Evolutionary conservation across 2,113 vertebrate genomes (phyloP).

Genomic region (Bubo bubo): DNA sequence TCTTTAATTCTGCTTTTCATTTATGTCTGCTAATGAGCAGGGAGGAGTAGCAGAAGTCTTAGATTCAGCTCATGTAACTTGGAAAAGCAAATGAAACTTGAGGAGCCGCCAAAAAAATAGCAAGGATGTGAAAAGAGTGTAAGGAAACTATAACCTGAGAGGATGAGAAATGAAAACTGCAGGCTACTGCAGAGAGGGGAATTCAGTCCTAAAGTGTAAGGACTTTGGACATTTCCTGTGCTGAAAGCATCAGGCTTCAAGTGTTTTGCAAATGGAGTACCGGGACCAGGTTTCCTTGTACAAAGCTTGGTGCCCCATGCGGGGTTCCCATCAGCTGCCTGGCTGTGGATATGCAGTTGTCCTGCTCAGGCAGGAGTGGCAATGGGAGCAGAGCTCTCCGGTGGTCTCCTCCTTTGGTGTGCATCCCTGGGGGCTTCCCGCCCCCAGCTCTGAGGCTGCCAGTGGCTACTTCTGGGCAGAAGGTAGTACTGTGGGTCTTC

Average conservation of each 20-base stretch:
- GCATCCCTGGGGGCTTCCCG: not conserved
- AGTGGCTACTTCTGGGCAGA: not conserved
- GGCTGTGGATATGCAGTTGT: not conserved
- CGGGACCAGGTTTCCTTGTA: not conserved
- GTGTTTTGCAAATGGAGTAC: not conserved
- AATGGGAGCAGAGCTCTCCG: not conserved
- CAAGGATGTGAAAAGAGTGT: not conserved
- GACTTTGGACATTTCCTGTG: not conserved
- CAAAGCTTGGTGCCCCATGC: not conserved
- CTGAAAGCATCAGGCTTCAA: constrained; percentile 17
- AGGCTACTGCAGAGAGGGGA: not conserved
- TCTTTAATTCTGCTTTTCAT: constrained; percentile 48
- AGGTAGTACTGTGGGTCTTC: not conserved
- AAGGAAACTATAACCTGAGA: constrained; percentile 16
- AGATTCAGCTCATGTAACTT: not conserved
- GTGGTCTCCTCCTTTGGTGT: not conserved
- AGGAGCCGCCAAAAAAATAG: not conserved
- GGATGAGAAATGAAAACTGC: constrained; percentile 32
- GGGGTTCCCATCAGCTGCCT: not conserved
- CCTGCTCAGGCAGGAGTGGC: not conserved
- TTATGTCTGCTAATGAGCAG: not conserved
- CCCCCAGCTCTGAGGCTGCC: not conserved
- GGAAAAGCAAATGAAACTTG: constrained; percentile 19
- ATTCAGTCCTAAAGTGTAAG: not conserved
- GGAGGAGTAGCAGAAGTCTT: not conserved